These are phyloP conservation scores for Gymnothorax javanicus DNA, from an alignment of 2,797 vertebrate species.

Conservation along the genomic window DNA sequence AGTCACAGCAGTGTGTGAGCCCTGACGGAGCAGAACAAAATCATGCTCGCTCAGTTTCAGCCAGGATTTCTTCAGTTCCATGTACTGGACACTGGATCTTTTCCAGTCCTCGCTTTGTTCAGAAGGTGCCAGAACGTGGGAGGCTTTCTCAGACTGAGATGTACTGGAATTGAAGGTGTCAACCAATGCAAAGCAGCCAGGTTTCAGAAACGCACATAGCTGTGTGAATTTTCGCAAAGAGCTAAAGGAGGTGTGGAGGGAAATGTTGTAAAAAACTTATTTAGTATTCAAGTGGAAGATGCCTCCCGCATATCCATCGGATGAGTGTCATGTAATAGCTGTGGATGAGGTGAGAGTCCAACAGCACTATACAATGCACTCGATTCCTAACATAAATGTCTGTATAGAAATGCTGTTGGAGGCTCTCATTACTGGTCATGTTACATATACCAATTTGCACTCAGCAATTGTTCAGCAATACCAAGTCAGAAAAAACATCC, in stretches of 20 bases:
- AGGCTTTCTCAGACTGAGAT: background rate
- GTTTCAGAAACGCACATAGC: background rate
- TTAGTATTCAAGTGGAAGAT: background rate
- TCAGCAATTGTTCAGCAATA: background rate
- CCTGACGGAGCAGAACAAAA: background rate
- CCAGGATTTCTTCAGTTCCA: background rate
- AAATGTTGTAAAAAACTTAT: background rate
- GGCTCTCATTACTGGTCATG: background rate
- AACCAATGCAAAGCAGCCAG: background rate
- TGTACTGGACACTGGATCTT: background rate
- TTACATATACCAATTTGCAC: background rate
- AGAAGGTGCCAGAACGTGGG: background rate
- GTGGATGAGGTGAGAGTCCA: background rate
- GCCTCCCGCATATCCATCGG: background rate
- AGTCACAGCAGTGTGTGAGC: background rate
- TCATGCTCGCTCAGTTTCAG: background rate
- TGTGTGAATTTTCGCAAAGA: background rate
- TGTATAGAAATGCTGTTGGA: background rate
- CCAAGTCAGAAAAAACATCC: background rate
- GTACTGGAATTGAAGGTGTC: conserved; percentile 1
- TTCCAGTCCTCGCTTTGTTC: background rate
- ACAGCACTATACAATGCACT: background rate
- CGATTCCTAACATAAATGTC: background rate
- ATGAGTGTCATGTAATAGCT: background rate
- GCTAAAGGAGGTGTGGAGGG: background rate